A percentile compares a stretch with the other conserved stretches of the same genome.
Conservation (phyloP, 2,113 vertebrate species). For the Ictalurus punctatus region DNA sequence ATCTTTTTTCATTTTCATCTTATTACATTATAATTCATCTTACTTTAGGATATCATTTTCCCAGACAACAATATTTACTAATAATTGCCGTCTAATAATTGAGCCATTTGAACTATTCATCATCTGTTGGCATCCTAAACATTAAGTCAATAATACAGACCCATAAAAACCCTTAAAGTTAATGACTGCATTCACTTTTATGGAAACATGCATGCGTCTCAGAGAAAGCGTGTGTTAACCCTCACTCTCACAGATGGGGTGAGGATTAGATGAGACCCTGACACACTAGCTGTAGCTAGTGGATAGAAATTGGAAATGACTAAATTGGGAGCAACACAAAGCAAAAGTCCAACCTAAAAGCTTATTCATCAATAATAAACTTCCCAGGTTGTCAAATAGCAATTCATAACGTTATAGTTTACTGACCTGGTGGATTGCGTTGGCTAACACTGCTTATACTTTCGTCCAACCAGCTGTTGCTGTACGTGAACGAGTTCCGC, state of each 20-base stretch:
- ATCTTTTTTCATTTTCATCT: too few species aligned
- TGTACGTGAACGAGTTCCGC: conserved; percentile 79
- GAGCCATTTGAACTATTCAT: background rate
- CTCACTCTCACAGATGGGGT: too few species aligned
- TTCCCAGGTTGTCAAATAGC: background rate
- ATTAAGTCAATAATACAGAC: background rate
- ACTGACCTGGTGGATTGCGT: conserved; percentile 72
- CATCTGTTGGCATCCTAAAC: background rate
- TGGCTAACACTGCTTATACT: conserved; percentile 72
- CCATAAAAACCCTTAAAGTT: background rate
- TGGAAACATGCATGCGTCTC: background rate
- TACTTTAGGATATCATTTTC: background rate
- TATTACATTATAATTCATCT: background rate
- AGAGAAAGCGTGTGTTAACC: background rate
- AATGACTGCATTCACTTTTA: background rate
- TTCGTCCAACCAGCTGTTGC: conserved; percentile 78
- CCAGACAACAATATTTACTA: background rate
- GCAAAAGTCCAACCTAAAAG: background rate
- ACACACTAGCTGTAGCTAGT: background rate
- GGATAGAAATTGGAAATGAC: background rate
- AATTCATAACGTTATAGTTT: conserved; percentile 34
- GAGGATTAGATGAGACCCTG: too few species aligned
- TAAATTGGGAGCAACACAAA: background rate
- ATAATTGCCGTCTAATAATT: background rate
- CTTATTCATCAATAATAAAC: background rate